These are phyloP conservation scores for Drosophila tani DNA, from an alignment of 1,140 invertebrate genomes.

Conservation along the genomic window DNA sequence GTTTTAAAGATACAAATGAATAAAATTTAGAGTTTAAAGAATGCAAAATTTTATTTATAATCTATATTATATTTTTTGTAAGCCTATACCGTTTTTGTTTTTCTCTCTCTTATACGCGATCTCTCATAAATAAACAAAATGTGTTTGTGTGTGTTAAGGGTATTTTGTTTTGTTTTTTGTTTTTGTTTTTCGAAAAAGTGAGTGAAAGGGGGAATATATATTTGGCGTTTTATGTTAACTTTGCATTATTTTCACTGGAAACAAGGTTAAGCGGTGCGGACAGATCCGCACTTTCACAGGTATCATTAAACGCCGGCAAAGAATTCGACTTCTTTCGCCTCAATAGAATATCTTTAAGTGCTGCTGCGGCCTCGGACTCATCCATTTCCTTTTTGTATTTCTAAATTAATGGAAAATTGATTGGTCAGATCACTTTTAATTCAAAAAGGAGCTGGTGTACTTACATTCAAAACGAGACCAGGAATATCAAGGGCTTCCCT, in stretches of 20 bases:
- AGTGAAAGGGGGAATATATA: slow-evolving; percentile 62
- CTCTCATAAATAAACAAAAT: slow-evolving; percentile 71
- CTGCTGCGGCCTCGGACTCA: slow-evolving; percentile 53
- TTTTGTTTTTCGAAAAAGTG: slow-evolving; percentile 24
- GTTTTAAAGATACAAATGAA: slow-evolving; percentile 69
- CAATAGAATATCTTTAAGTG: slow-evolving; percentile 69
- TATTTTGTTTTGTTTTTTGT: not conserved
- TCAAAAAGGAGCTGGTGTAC: not conserved
- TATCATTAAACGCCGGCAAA: slow-evolving; percentile 65
- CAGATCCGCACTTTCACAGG: slow-evolving; percentile 66
- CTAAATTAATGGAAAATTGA: slow-evolving; percentile 35
- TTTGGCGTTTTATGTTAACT: slow-evolving; percentile 83
- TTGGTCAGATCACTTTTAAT: not conserved
- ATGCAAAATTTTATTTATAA: slow-evolving; percentile 57
- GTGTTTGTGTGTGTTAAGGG: slow-evolving; percentile 44
- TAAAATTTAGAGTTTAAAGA: slow-evolving; percentile 65
- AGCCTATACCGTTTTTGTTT: slow-evolving; percentile 39
- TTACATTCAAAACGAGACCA: slow-evolving; percentile 40
- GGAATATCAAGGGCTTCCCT: slow-evolving; percentile 38
- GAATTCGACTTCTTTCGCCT: slow-evolving; percentile 64
- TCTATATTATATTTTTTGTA: slow-evolving; percentile 41
- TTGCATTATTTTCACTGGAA: slow-evolving; percentile 82
- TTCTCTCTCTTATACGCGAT: slow-evolving; percentile 43
- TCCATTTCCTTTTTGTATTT: slow-evolving; percentile 70
- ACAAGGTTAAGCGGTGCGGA: slow-evolving; percentile 80